These are phyloP conservation scores for Nephrocerus scutellatus DNA, from an alignment of 2,888 invertebrate genomes.

Conservation along the genomic window DNA sequence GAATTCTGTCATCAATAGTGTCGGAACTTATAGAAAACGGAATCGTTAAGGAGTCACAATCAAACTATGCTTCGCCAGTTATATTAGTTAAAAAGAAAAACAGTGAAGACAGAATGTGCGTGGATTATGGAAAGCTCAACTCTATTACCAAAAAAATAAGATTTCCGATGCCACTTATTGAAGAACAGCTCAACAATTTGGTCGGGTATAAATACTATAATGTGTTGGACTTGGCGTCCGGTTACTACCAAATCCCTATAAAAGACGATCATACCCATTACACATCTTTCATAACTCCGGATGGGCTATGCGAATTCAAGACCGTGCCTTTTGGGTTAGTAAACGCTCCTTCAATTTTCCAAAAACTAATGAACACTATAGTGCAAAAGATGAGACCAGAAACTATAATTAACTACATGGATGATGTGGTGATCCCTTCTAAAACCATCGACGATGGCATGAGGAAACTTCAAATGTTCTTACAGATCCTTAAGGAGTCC, in stretches of 20 bases:
- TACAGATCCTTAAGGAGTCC: conserved; percentile 2
- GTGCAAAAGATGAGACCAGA: conserved; percentile 3
- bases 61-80: conserved; percentile 3
- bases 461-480: conserved; percentile 6
- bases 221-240: conserved; percentile 4
- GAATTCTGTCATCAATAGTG: conserved; percentile 2
- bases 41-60: conserved; percentile 2
- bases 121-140: conserved; percentile 2
- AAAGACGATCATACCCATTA: conserved; percentile 1
- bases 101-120: conserved; percentile 6
- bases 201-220: neutral
- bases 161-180: conserved; percentile 3
- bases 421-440: conserved; percentile 3
- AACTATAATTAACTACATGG: conserved; percentile 2
- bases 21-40: neutral
- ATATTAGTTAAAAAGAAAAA: conserved; percentile 9
- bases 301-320: conserved; percentile 8
- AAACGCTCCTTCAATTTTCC: conserved; percentile 4
- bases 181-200: conserved; percentile 1
- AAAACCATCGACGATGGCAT: conserved; percentile 5
- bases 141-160: neutral
- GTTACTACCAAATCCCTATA: conserved; percentile 9
- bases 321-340: conserved; percentile 3
- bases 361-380: conserved; percentile 4
- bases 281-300: conserved; percentile 6